A percentile compares a stretch with the other conserved stretches of the same genome.
These are phyloP conservation scores for Morone chrysops DNA, from an alignment of 2,113 vertebrate genomes.

Conservation along the genomic window DNA sequence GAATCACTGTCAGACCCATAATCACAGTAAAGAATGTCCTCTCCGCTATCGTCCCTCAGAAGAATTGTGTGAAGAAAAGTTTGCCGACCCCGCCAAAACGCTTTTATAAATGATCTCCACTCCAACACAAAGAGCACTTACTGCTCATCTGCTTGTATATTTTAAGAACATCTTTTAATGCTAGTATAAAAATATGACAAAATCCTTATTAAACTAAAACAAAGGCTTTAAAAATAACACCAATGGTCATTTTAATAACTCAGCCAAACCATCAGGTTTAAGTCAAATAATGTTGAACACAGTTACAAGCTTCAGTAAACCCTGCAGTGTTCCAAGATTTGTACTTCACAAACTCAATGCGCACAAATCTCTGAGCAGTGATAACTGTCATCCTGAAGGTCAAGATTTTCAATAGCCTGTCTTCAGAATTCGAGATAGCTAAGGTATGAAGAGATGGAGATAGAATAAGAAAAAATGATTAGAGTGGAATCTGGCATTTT, in stretches of 20 bases:
- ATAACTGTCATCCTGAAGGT: conserved; percentile 77
- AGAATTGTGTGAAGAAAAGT: conserved; percentile 31
- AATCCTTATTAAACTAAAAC: too few species aligned
- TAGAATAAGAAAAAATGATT: conserved; percentile 78
- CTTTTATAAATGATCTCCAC: conserved; percentile 31
- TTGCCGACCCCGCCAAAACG: conserved; percentile 10
- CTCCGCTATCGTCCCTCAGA: conserved; percentile 7
- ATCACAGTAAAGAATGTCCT: conserved; percentile 59
- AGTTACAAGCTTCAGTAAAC: conserved; percentile 44
- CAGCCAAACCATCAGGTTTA: conserved; percentile 22
- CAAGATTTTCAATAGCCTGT: conserved; percentile 67
- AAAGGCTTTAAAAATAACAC: background rate
- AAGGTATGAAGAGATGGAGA: conserved; percentile 68
- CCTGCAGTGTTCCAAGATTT: conserved; percentile 37
- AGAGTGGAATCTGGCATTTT: conserved; percentile 79
- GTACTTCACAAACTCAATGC: conserved; percentile 49
- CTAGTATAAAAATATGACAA: background rate
- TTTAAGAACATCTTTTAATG: background rate
- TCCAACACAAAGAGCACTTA: background rate
- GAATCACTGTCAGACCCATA: conserved; percentile 64
- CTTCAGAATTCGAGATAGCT: conserved; percentile 56
- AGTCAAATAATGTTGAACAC: conserved; percentile 26
- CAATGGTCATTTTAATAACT: conserved; percentile 20
- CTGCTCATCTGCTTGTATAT: background rate
- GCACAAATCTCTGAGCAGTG: conserved; percentile 60